Evolutionary conservation across 1,140 invertebrate genomes (phyloP).

Genomic region (Drosophila kurseongensis): DNA sequence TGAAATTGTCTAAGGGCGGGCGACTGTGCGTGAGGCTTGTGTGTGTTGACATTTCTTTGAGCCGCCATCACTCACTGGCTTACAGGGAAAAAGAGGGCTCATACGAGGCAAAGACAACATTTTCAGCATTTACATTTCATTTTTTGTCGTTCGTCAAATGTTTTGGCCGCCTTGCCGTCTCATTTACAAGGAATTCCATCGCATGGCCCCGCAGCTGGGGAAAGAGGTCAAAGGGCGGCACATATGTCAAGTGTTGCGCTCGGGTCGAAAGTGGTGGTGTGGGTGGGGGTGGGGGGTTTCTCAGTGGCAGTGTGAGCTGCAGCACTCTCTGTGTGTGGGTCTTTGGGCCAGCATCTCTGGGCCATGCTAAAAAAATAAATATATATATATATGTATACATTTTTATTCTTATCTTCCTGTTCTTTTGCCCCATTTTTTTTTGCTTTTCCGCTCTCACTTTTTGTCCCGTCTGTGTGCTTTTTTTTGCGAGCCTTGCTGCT

Average conservation of each 20-base stretch:
- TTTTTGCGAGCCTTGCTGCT: constrained; percentile 45
- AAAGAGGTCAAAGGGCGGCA: constrained; percentile 80
- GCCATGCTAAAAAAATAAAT: constrained; percentile 39
- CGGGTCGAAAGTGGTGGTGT: constrained; percentile 22
- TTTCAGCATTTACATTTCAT: constrained; percentile 72
- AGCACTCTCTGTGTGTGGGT: constrained; percentile 32
- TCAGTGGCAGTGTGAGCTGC: not conserved
- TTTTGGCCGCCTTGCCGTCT: constrained; percentile 48
- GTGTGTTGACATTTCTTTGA: constrained; percentile 80
- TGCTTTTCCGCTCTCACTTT: constrained; percentile 66
- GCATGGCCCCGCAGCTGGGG: constrained; percentile 12
- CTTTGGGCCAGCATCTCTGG: constrained; percentile 44
- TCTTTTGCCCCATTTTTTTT: constrained; percentile 36
- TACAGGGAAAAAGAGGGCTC: constrained; percentile 24
- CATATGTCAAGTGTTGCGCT: constrained; percentile 77
- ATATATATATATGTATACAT: constrained; percentile 57
- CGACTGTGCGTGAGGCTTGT: constrained; percentile 56
- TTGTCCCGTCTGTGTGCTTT: constrained; percentile 59
- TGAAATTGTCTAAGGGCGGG: constrained; percentile 62
- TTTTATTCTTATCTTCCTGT: constrained; percentile 77
- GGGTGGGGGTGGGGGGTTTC: not conserved
- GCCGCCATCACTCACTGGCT: constrained; percentile 73
- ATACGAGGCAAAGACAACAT: constrained; percentile 60
- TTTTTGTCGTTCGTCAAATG: constrained; percentile 66
- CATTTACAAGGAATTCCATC: constrained; percentile 61